Conservation (phyloP, 2,888 invertebrate species). For the Rhagium mordax region DNA sequence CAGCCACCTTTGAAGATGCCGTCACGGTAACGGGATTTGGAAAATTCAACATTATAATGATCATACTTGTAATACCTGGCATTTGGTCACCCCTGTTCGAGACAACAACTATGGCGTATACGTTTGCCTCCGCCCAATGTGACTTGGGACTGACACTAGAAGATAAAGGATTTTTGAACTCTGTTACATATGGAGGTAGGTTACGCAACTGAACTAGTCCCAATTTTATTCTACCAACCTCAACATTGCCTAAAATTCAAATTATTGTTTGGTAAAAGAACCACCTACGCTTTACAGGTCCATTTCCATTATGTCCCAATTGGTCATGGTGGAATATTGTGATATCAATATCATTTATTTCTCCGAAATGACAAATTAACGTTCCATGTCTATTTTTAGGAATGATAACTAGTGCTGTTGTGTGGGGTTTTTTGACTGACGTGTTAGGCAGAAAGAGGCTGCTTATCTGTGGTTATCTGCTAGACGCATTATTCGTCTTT, state of each 20-base stretch:
- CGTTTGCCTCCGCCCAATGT: conserved; percentile 83
- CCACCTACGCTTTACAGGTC: too few relatives aligned
- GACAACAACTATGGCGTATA: conserved; percentile 80
- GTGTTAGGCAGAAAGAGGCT: conserved; percentile 80
- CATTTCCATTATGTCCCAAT: too few relatives aligned
- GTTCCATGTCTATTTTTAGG: conserved; percentile 37
- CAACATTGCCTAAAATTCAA: too few relatives aligned
- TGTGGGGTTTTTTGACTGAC: conserved; percentile 86
- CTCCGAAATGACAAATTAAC: not conserved
- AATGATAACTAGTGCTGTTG: conserved; percentile 81
- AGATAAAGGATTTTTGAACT: conserved; percentile 81
- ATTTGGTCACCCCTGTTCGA: conserved; percentile 80
- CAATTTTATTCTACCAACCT: too few relatives aligned
- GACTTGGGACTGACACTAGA: conserved; percentile 78
- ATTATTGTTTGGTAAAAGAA: too few relatives aligned
- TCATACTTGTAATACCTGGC: conserved; percentile 76
- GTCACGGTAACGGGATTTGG: conserved; percentile 81
- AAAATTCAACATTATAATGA: conserved; percentile 75
- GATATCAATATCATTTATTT: too few relatives aligned
- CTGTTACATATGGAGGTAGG: conserved; percentile 81
- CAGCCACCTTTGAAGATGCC: conserved; percentile 80
- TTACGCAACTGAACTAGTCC: too few relatives aligned
- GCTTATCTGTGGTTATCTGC: conserved; percentile 77
- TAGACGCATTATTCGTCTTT: conserved; percentile 77
- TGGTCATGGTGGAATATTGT: too few relatives aligned